Evolutionary conservation across 2,888 invertebrate genomes (phyloP).

Genomic region (Spodoptera picta): DNA sequence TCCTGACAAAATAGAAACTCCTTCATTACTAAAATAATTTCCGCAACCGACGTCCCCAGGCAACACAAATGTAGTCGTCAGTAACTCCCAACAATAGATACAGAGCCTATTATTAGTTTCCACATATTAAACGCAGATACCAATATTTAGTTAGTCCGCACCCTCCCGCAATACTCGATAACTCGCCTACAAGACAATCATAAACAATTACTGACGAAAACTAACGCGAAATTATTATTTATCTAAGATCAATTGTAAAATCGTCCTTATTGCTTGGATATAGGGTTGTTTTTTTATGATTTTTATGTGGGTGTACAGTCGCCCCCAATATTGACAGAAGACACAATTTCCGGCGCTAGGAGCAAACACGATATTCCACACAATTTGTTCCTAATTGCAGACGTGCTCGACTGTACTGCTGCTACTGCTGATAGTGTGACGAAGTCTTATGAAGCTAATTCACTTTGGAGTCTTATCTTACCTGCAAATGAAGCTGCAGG

Average conservation of each 20-base stretch:
- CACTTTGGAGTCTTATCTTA: slow-evolving; percentile 27
- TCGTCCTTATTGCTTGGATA: slow-evolving; percentile 22
- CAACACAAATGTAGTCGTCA: slow-evolving; percentile 12
- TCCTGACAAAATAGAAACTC: not conserved
- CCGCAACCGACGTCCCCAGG: slow-evolving; percentile 9
- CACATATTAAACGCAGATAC: slow-evolving; percentile 58
- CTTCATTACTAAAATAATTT: slow-evolving; percentile 3
- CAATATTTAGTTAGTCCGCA: slow-evolving; percentile 66
- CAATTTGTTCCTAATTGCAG: slow-evolving; percentile 79
- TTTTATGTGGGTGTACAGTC: slow-evolving; percentile 53
- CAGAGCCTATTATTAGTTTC: slow-evolving; percentile 52
- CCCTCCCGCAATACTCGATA: slow-evolving; percentile 50
- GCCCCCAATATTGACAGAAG: slow-evolving; percentile 76
- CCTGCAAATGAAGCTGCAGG: slow-evolving; percentile 10
- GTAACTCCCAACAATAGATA: slow-evolving; percentile 18
- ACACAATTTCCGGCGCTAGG: slow-evolving; percentile 76
- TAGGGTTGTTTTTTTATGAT: slow-evolving; percentile 30
- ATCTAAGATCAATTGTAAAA: slow-evolving; percentile 19
- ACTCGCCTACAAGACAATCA: slow-evolving; percentile 68
- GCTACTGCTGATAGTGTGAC: slow-evolving; percentile 28
- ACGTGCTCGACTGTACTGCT: slow-evolving; percentile 53
- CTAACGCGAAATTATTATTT: slow-evolving; percentile 44
- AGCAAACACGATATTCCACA: slow-evolving; percentile 68
- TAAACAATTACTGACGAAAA: slow-evolving; percentile 65
- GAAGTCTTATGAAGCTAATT: slow-evolving; percentile 39